Percentiles rank a stretch among this genome's conserved stretches.
These are phyloP conservation scores for Parus major DNA, from an alignment of 2,113 vertebrate genomes.

Conservation along the genomic window DNA sequence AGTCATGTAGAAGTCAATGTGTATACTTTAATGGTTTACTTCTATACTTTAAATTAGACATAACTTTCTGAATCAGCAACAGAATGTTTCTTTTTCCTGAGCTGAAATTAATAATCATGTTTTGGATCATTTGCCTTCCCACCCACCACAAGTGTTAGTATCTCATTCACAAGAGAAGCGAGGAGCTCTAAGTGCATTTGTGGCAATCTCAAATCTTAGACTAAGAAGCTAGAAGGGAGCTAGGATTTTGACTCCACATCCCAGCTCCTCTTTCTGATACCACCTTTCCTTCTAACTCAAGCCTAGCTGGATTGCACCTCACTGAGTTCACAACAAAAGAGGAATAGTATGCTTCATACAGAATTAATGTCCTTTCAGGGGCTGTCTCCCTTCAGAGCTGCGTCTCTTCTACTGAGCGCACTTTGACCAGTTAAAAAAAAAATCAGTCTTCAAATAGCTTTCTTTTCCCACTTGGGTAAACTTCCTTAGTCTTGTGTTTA, in stretches of 20 bases:
- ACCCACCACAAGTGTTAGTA: background rate
- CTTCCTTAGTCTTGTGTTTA: background rate
- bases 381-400: background rate
- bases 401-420: background rate
- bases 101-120: background rate
- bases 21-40: background rate
- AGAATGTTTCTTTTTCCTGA: background rate
- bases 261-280: background rate
- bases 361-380: background rate
- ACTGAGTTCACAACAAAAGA: background rate
- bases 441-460: background rate
- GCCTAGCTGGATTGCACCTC: background rate
- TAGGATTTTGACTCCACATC: background rate
- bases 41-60: background rate
- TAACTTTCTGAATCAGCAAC: background rate
- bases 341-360: background rate
- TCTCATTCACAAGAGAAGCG: fast-evolving
- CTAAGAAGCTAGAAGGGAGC: background rate
- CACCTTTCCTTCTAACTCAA: background rate
- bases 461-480: background rate
- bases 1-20: background rate
- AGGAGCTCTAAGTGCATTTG: background rate
- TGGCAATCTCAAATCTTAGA: background rate
- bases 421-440: background rate
- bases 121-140: background rate